Evolutionary conservation across 1,140 invertebrate genomes (phyloP).

Genomic region (Wasmannia auropunctata): DNA sequence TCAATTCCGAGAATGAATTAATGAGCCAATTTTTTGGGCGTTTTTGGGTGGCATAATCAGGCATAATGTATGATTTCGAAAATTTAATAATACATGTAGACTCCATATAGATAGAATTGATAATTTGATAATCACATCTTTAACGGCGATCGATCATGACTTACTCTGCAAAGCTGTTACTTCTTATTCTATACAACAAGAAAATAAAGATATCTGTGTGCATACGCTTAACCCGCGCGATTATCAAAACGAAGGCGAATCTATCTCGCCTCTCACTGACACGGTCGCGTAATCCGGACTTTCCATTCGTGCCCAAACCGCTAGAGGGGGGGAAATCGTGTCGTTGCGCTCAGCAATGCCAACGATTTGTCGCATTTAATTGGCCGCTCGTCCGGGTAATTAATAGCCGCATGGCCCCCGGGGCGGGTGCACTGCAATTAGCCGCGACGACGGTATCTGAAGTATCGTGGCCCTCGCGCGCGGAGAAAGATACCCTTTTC

Average conservation of each 20-base stretch:
- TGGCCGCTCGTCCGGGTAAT: slow-evolving; percentile 71
- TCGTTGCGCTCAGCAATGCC: slow-evolving; percentile 3
- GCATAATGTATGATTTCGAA: neutral
- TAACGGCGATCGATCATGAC: neutral
- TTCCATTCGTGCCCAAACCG: neutral
- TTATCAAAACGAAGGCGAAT: slow-evolving; percentile 28
- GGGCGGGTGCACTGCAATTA: slow-evolving; percentile 63
- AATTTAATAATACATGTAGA: neutral
- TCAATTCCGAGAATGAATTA: neutral
- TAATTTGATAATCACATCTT: neutral
- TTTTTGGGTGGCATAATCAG: neutral
- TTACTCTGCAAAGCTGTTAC: neutral
- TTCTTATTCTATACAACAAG: neutral
- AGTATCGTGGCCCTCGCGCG: slow-evolving; percentile 27
- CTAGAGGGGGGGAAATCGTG: neutral
- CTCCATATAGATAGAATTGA: neutral
- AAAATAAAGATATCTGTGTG: neutral
- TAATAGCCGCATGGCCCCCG: slow-evolving; percentile 68
- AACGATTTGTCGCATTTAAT: slow-evolving; percentile 76
- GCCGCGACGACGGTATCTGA: slow-evolving; percentile 55
- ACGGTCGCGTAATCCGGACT: slow-evolving; percentile 11
- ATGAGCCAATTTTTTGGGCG: neutral
- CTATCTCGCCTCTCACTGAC: slow-evolving; percentile 13
- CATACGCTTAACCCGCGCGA: no score
- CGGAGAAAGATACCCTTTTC: slow-evolving; percentile 28